Conservation (phyloP, 2,113 vertebrate species). For the Equus quagga region DNA sequence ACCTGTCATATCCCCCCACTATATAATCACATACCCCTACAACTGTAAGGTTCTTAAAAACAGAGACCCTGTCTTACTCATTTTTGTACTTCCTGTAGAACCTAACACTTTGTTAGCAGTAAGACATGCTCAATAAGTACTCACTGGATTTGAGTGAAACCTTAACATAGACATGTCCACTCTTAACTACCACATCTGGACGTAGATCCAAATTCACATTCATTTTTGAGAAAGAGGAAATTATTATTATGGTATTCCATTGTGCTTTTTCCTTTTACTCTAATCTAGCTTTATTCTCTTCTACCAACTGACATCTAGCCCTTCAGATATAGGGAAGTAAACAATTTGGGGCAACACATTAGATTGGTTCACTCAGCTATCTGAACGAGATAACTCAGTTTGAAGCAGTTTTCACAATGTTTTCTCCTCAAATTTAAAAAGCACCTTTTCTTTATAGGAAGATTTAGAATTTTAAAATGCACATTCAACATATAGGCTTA, state of each 20-base stretch:
- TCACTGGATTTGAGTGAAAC: constrained; percentile 30
- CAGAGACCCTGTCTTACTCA: neutral
- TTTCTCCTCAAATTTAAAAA: constrained; percentile 23
- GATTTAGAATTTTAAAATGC: constrained; percentile 24
- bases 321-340: constrained; percentile 24
- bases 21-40: neutral
- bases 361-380: neutral
- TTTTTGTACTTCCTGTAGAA: constrained; percentile 12
- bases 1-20: neutral
- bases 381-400: constrained; percentile 4
- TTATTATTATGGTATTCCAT: neutral
- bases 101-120: constrained; percentile 7
- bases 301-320: neutral
- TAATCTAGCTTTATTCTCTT: constrained; percentile 51
- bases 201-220: constrained; percentile 15
- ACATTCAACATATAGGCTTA: neutral
- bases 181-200: neutral
- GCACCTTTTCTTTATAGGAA: constrained; percentile 20
- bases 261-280: neutral
- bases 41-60: neutral
- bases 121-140: constrained; percentile 25
- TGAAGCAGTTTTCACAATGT: constrained; percentile 1
- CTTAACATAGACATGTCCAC: neutral
- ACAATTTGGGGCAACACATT: constrained; percentile 16
- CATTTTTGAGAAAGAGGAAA: constrained; percentile 6